Evolutionary conservation across 2,797 vertebrate species (phyloP), one percentile per base, ranked within the genome.

Genomic region (Pseudomugil gertrudae): DNA sequence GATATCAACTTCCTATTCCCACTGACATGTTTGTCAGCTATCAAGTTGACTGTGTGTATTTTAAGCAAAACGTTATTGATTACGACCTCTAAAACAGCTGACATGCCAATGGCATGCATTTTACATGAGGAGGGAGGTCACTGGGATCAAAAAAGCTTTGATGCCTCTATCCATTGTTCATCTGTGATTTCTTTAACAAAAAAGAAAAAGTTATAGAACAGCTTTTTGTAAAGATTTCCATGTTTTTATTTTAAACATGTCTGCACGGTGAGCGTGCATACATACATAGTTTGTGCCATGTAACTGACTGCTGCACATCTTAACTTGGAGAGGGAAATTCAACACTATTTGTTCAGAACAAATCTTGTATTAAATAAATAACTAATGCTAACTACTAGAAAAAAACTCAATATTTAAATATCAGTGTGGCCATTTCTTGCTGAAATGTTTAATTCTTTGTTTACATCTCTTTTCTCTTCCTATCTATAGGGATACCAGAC

Each of bases 391-490:
- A 67, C 48, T 57, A 26, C 74, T 73, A 38, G 65, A 78, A 69
- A n/a, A 43, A 43, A 73, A 72, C 63, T 21, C 8, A 35, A 66
- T 65, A 63, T 51, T 43, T 0, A 1, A 10, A 5, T 56, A 17
- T 58, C 21, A 23, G 19, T 74, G 57, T 57, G 66, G n/a, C 24
- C 35, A 23, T 53, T 1, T 3, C 10, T 45, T 30, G 61, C 32
- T 48, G 11, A 63, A 58, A 27, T 9, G 45, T 74, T 69, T 68
- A 13, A 62, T 56, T 62, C 8, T 68, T n/a, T 69, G 52, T 84
- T 73, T 60, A 55, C 24, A 55, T 76, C 15, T 54, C 51, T 32
- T 5, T 36, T 70, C 13, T 73, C 56, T 63, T 58, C 30, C 14
- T 26, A n/a, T 76, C 71, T 59, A n/a, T 14, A 57, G 23, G 70